phyloP scores from a whole-genome alignment of 2,113 vertebrate species.

The Poecilia latipinna region DNA sequence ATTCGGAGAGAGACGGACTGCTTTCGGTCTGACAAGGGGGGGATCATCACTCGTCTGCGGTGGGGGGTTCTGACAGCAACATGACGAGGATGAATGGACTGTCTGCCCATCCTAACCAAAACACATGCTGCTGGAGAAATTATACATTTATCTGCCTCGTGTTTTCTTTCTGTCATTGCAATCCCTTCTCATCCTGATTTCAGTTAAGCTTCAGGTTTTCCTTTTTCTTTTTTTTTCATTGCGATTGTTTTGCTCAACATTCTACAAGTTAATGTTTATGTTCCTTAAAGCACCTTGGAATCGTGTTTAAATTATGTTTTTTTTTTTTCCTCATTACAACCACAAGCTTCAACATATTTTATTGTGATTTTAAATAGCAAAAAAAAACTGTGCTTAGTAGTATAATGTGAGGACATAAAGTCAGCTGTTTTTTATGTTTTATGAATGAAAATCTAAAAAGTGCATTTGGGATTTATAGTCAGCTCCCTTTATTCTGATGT shows the following conservation, averaged over 20 bases:
- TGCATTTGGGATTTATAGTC: not conserved
- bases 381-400: not conserved
- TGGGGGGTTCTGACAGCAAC: slow-evolving; percentile 73
- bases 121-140: slow-evolving; percentile 43
- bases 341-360: not conserved
- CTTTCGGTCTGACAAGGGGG: slow-evolving; percentile 60
- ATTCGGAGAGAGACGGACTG: slow-evolving; percentile 70
- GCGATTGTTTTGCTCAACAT: not conserved
- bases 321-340: not conserved
- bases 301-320: not conserved
- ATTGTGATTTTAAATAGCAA: not conserved
- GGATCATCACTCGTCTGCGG: slow-evolving; percentile 75
- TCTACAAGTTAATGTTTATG: not conserved
- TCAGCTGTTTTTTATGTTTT: not conserved
- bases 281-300: not conserved
- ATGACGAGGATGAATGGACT: slow-evolving; percentile 77
- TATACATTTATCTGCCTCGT: slow-evolving; percentile 51
- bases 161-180: slow-evolving; percentile 44
- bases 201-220: not conserved
- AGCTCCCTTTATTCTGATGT: not conserved
- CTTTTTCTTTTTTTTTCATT: not conserved
- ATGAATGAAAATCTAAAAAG: not conserved
- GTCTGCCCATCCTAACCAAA: slow-evolving; percentile 54
- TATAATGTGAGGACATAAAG: not conserved
- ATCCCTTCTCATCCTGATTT: slow-evolving; percentile 4